phyloP scores from a whole-genome alignment of 2,888 invertebrate species.

The Gisinianus flammeolus region DNA sequence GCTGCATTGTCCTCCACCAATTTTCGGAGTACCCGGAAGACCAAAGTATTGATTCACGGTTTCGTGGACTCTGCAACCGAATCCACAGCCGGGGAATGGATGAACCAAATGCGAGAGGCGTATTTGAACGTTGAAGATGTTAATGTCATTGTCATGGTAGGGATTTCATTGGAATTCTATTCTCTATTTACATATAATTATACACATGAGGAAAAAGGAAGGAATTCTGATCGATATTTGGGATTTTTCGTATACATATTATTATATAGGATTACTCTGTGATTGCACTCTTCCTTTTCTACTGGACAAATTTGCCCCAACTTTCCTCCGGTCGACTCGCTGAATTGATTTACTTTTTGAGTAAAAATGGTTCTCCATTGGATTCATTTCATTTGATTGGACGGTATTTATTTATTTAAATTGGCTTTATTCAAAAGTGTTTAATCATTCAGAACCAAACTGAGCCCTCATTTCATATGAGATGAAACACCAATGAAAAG shows the following conservation, averaged over 20 bases:
- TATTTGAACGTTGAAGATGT: conserved; percentile 52
- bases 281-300: conserved; percentile 48
- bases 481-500: conserved; percentile 21
- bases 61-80: conserved; percentile 53
- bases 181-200: no score
- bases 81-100: conserved; percentile 53
- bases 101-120: conserved; percentile 51
- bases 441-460: no score
- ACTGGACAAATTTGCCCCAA: conserved; percentile 49
- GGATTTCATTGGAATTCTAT: no score
- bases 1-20: conserved; percentile 46
- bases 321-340: conserved; percentile 45
- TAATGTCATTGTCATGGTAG: conserved; percentile 51
- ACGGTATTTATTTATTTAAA: not conserved
- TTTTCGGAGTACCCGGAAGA: conserved; percentile 37
- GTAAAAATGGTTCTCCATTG: conserved; percentile 41
- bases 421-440: no score
- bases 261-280: conserved; percentile 47
- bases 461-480: no score
- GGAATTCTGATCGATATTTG: no score
- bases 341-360: conserved; percentile 45
- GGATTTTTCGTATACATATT: not conserved
- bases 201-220: no score
- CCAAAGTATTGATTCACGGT: conserved; percentile 56
- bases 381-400: conserved; percentile 55